phyloP scores from a whole-genome alignment of 2,113 vertebrate genomes.

The Pygoscelis adeliae region DNA sequence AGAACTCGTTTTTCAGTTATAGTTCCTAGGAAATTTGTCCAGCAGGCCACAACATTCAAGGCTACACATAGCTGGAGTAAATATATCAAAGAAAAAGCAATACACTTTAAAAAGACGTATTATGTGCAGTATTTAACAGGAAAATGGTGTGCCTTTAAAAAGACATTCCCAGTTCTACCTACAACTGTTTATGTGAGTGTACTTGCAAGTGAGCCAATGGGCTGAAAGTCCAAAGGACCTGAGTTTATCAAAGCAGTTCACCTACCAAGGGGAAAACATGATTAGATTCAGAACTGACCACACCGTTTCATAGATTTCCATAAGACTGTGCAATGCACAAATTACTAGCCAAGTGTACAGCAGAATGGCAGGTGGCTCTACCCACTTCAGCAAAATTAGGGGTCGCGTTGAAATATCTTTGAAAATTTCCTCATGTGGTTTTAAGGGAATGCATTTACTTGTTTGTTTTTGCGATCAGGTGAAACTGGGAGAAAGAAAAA shows the following conservation, averaged over 20 bases:
- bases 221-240: background rate
- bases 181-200: background rate
- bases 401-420: background rate
- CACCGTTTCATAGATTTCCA: background rate
- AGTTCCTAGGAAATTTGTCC: background rate
- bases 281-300: background rate
- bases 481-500: background rate
- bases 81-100: conserved; percentile 13
- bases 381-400: background rate
- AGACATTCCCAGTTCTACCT: background rate
- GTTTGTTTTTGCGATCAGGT: background rate
- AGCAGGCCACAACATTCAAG: background rate
- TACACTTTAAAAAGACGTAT: background rate
- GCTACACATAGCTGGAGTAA: background rate
- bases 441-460: background rate
- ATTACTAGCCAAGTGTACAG: background rate
- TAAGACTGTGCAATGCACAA: background rate
- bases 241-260: background rate
- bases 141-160: background rate
- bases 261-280: background rate
- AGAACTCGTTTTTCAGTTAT: conserved; percentile 31
- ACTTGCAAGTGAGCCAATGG: background rate
- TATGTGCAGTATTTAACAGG: background rate
- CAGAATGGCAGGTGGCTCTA: background rate
- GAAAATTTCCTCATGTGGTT: background rate